Evolutionary conservation across 2,888 invertebrate species (phyloP).

Genomic region (Chrysolina oricalcia): DNA sequence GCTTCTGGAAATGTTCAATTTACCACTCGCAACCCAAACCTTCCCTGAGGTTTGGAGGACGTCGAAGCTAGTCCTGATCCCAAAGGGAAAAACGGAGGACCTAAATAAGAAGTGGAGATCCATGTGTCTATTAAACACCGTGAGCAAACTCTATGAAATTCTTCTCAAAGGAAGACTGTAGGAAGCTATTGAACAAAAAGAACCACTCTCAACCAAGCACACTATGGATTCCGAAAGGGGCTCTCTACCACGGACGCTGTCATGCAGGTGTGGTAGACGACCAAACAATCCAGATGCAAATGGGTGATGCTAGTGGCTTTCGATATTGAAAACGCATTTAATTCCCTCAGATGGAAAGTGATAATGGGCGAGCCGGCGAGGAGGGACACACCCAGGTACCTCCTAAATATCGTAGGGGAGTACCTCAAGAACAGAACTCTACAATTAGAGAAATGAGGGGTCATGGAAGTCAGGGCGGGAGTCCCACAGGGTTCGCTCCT

Average conservation of each 20-base stretch:
- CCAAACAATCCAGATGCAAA: background rate
- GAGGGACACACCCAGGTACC: background rate
- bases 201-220: constrained; percentile 2
- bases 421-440: constrained; percentile 22
- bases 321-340: constrained; percentile 14
- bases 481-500: constrained; percentile 27
- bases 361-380: constrained; percentile 10
- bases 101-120: constrained; percentile 10
- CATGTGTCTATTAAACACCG: constrained; percentile 21
- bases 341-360: constrained; percentile 16
- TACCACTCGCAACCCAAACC: background rate
- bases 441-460: constrained; percentile 11
- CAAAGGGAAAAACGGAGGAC: constrained; percentile 18
- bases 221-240: constrained; percentile 25
- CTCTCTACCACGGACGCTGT: constrained; percentile 4
- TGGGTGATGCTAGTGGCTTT: constrained; percentile 21
- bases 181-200: constrained; percentile 24
- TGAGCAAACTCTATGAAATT: constrained; percentile 24
- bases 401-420: background rate
- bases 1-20: background rate
- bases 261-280: background rate
- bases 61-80: too few relatives aligned
- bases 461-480: background rate
- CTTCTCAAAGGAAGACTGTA: constrained; percentile 21
- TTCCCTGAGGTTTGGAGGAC: background rate